Conservation (phyloP, 2,888 invertebrate species). For the Pogonocherus hispidulus region DNA sequence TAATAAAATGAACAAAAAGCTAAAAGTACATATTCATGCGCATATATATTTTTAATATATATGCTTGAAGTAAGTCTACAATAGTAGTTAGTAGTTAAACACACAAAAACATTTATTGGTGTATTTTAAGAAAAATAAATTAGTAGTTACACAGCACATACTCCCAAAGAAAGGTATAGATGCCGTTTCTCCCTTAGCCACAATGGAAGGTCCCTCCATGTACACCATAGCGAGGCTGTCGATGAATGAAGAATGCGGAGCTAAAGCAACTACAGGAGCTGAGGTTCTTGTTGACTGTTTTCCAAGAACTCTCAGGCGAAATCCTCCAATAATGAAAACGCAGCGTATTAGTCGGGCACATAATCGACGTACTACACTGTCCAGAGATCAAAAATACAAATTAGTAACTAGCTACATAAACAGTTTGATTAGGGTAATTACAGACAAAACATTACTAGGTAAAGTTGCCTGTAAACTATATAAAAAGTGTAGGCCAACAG, state of each 20-base stretch:
- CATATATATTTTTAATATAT: no score
- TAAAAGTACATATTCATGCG: no score
- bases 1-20: no score
- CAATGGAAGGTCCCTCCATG: constrained; percentile 89
- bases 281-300: constrained; percentile 72
- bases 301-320: constrained; percentile 86
- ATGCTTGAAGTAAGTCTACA: no score
- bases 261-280: constrained; percentile 88
- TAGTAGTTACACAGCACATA: constrained; percentile 68
- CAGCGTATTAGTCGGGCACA: constrained; percentile 78
- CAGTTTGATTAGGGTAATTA: no score
- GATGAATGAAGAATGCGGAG: constrained; percentile 93
- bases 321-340: constrained; percentile 86
- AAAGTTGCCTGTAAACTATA: no score
- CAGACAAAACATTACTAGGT: no score
- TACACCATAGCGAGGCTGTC: constrained; percentile 88
- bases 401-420: not conserved
- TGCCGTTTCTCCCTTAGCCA: constrained; percentile 89
- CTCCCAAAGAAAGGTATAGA: constrained; percentile 91
- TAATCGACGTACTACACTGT: constrained; percentile 66
- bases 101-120: constrained; percentile 11
- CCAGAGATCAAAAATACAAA: constrained; percentile 38
- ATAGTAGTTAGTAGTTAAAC: no score
- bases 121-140: constrained; percentile 15
- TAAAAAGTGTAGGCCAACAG: no score